Evolutionary conservation across 1,140 invertebrate genomes (phyloP), one percentile per base, ranked within the genome.

Genomic region (Temnothorax nylanderi): DNA sequence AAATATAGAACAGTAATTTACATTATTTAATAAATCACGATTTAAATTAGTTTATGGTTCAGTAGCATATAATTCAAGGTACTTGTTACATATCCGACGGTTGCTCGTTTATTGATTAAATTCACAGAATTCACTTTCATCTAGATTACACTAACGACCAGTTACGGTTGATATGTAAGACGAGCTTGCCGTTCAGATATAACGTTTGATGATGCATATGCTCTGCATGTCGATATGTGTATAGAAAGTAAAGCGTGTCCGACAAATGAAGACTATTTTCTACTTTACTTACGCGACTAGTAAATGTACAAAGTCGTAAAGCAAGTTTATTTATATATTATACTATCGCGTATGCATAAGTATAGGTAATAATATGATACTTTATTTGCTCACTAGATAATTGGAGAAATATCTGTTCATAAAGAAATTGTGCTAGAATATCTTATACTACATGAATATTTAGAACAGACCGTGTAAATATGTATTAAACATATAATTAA

Each of bases 91-190:
- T 49, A 49, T 16, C 18, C 8, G 10, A 47, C 41, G 34, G 41
- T 51, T 80, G 64, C n/a, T 37, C 44, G 77, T 21, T 54, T 67
- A 51, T 62, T 64, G 26, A 80, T 80, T 47, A 47, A 80, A 80
- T 80, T 62, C 26, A 64, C 62, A 41, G 32, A 21, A 56, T 80
- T 80, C 76, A 65, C 75, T 78, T 64, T 78, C 58, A 77, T 78
- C 62, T 80, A 80, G 18, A 80, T 67, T 67, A 51, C n/a, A 56
- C n/a, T 64, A 64, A 78, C 58, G n/a, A 76, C n/a, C 54, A 64
- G 44, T 78, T 67, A 54, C 34, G 47, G 10, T 49, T 67, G 62
- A 80, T 64, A 78, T 37, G 56, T 62, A 67, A 65, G 60, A 51
- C 32, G 26, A 80, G 37, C 34, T 49, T 16, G n/a, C 41, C 34